phyloP scores from a whole-genome alignment of 2,797 vertebrate genomes.

The Loris lydekkerianus region DNA sequence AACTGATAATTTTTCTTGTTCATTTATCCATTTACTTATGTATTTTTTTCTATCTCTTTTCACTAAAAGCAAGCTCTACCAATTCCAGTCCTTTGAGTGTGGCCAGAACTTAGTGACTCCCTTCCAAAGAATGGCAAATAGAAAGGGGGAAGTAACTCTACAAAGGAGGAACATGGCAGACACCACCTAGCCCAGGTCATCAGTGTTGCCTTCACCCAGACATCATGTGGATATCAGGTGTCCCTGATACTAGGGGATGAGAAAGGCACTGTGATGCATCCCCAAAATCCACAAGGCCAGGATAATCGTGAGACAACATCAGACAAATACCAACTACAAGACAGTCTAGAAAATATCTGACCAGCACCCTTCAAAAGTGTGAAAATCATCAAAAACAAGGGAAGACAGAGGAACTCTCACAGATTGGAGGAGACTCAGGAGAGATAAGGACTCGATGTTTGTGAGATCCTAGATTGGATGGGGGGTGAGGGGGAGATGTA shows the following conservation, averaged over 20 bases:
- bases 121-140: not conserved
- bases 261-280: not conserved
- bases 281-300: not conserved
- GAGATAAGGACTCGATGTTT: not conserved
- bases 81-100: not conserved
- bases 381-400: not conserved
- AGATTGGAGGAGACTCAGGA: not conserved
- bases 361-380: not conserved
- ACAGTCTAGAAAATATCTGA: not conserved
- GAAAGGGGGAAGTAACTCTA: not conserved
- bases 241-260: no score
- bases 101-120: not conserved
- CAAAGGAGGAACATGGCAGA: not conserved
- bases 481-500: not conserved
- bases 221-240: not conserved
- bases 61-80: not conserved
- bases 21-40: not conserved
- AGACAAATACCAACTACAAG: not conserved
- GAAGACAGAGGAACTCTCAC: not conserved
- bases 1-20: not conserved
- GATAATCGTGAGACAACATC: not conserved
- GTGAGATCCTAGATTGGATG: not conserved
- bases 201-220: not conserved
- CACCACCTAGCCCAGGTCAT: not conserved
- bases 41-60: conserved; percentile 11